Evolutionary conservation across 1,140 invertebrate genomes (phyloP).

Genomic region (Mactra quadrangularis): DNA sequence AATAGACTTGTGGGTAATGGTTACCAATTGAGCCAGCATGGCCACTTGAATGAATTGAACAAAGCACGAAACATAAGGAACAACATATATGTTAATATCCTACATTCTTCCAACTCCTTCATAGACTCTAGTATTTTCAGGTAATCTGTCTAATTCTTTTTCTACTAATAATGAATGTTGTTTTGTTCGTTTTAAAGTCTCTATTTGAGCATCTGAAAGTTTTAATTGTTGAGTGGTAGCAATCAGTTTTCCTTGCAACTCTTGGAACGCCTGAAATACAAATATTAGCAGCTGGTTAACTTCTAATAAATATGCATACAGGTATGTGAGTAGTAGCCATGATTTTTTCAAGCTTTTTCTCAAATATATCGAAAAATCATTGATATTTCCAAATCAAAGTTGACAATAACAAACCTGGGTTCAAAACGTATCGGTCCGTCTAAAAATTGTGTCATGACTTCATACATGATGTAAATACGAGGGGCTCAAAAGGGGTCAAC

Average conservation of each 20-base stretch:
- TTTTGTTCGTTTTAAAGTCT: slow-evolving; percentile 88
- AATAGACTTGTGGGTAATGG: too few relatives aligned
- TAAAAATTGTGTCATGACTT: too few relatives aligned
- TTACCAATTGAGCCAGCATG: too few relatives aligned
- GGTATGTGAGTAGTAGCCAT: neutral
- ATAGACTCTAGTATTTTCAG: slow-evolving; percentile 88
- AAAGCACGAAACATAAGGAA: too few relatives aligned
- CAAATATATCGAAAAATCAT: neutral
- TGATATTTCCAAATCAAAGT: neutral
- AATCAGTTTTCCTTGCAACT: slow-evolving; percentile 92
- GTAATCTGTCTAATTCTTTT: slow-evolving; percentile 86
- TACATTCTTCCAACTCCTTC: slow-evolving; percentile 92
- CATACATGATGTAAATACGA: too few relatives aligned
- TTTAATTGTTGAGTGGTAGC: slow-evolving; percentile 92
- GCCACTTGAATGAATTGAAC: too few relatives aligned
- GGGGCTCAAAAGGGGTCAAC: too few relatives aligned
- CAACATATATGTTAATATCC: too few relatives aligned
- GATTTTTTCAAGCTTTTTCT: neutral
- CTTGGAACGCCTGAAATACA: slow-evolving; percentile 89
- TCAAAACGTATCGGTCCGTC: neutral
- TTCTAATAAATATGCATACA: neutral
- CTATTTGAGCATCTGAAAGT: slow-evolving; percentile 91
- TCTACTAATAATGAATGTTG: slow-evolving; percentile 90
- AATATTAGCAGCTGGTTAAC: neutral
- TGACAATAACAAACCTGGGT: neutral